Conservation (phyloP, 1,140 invertebrate genomes). For the Brachionus paranguensis region DNA sequence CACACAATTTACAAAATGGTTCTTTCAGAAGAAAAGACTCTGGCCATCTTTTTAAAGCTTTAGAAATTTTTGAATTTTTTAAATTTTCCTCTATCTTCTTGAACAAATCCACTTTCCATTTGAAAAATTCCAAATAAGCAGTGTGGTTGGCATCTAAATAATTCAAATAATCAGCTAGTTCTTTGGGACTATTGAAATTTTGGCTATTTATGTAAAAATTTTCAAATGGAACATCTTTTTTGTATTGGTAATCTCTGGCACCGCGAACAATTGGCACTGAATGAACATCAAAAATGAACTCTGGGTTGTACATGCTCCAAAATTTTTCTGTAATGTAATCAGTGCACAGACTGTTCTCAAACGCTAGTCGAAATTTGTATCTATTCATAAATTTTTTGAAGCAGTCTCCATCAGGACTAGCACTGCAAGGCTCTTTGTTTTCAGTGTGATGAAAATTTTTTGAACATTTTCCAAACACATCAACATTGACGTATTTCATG, state of each 20-base stretch:
- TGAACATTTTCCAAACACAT: conserved; percentile 65
- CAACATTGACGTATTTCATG: conserved; percentile 60
- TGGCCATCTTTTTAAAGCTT: not conserved
- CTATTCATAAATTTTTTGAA: not conserved
- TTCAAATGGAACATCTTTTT: not conserved
- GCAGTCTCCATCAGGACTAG: not conserved
- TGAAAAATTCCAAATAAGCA: conserved; percentile 37
- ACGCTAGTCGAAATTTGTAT: conserved; percentile 41
- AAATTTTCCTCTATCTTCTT: not conserved
- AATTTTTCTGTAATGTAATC: conserved; percentile 43
- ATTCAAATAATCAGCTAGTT: conserved; percentile 36
- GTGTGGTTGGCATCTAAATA: not conserved
- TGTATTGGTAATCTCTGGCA: not conserved
- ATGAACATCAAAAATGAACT: not conserved
- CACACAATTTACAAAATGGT: conserved; percentile 19
- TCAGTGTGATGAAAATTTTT: not conserved
- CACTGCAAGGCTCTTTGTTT: conserved; percentile 29
- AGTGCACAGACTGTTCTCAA: conserved; percentile 40
- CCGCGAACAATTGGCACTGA: not conserved
- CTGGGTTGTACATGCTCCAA: conserved; percentile 2
- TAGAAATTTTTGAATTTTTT: not conserved
- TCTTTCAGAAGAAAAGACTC: not conserved
- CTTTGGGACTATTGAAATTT: conserved; percentile 3
- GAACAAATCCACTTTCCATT: conserved; percentile 20
- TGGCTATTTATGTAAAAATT: conserved; percentile 8